Base-by-base conservation (phyloP, 30 jellyfish, hydroid and myxozoan species). In the Chrysaora quinquecirrha region DNA sequence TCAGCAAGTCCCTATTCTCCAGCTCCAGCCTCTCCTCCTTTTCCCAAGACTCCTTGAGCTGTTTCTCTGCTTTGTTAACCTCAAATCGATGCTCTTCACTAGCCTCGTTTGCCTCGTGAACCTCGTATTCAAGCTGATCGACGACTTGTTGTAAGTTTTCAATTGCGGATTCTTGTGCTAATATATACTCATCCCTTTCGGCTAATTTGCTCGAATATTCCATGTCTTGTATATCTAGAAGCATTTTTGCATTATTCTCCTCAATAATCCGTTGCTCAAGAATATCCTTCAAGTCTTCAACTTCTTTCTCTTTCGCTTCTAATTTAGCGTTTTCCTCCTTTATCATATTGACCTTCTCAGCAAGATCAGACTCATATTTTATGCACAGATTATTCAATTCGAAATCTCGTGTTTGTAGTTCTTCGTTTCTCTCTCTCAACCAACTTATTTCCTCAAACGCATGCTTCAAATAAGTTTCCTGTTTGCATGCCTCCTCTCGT, bases 41-140 rank as follows among this genome's bases (percentile, higher is more conserved):
- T 34, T 52, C 49, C 9, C 14, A 22, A 2, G 62, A 30, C 43
- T 24, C 54, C 11, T 46, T 60, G 3, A 54, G 10, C 25, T 16
- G 34, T 0, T 6, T 29, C 18, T 82, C 85, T 2, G 24, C 52
- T n/a, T 70, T 75, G 7, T 49, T 64, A 12, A 82, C 11, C 31
- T 82, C 85, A 23, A 21, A 6, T 22, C 66, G 47, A 21, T 82
- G 78, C 48, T 70, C 64, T 48, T 82, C 92, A 0, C 56, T 70
- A 16, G 62, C 76, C 16, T 82, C 79, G 64, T 68, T 82, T 21
- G 64, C 92, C 11, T 69, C 19, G 29, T 30, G 20, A 19, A 82
- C 64, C 73, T 82, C 92, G 21, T 82, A 82, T 2, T 82, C 73
- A 61, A 82, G 30, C 61, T 82, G 85, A 2, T 82, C 78, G 9